Evolutionary conservation across 23 tunicate genomes (phyloP).

Genomic region (Halocynthia aurantium): DNA sequence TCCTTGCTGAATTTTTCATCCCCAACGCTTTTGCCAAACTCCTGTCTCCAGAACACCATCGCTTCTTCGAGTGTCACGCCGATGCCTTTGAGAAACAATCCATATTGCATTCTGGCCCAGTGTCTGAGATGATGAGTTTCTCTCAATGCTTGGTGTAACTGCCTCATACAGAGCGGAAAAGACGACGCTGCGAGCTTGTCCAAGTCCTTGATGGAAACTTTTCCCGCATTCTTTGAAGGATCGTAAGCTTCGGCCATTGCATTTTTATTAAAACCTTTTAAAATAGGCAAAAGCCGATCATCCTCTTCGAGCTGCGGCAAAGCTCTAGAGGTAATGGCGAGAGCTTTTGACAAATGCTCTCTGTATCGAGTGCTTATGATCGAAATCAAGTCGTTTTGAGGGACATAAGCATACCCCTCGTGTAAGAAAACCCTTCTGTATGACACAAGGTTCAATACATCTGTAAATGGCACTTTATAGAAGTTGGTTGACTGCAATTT

Average conservation of each 20-base stretch:
- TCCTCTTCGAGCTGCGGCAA: slow-evolving; percentile 86
- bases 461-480: slow-evolving; percentile 81
- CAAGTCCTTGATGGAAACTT: slow-evolving; percentile 65
- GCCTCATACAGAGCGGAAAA: slow-evolving; percentile 89
- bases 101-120: slow-evolving; percentile 87
- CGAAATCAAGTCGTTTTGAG: slow-evolving; percentile 73
- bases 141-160: slow-evolving; percentile 53
- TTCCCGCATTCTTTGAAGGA: slow-evolving; percentile 76
- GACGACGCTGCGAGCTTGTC: slow-evolving; percentile 74
- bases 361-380: slow-evolving; percentile 75
- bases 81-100: slow-evolving; percentile 77
- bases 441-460: slow-evolving; percentile 74
- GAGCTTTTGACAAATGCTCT: slow-evolving; percentile 75
- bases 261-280: slow-evolving; percentile 72
- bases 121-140: slow-evolving; percentile 80
- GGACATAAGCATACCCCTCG: slow-evolving; percentile 80
- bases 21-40: slow-evolving; percentile 73
- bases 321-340: slow-evolving; percentile 58
- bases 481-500: slow-evolving; percentile 39
- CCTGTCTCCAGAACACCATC: slow-evolving; percentile 77
- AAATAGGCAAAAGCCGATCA: slow-evolving; percentile 71
- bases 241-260: slow-evolving; percentile 82
- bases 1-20: slow-evolving; percentile 88
- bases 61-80: slow-evolving; percentile 82
- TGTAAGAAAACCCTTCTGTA: slow-evolving; percentile 58